Base-by-base conservation (phyloP, 2,797 vertebrate genomes). In the Capromys pilorides region DNA sequence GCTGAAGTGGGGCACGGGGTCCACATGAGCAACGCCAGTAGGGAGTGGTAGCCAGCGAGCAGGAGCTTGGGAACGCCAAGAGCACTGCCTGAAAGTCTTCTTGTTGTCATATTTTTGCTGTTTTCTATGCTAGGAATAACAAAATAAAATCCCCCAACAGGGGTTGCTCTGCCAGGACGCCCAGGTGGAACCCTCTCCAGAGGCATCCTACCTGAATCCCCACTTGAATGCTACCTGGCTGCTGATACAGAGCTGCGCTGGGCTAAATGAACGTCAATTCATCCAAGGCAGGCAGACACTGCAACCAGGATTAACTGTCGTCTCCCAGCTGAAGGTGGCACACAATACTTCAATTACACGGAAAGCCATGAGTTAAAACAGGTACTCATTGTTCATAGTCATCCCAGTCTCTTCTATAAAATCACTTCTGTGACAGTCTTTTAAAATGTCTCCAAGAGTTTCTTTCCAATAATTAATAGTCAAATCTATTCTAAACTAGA, bases 301-400 rank as follows among this genome's bases (percentile, higher is more conserved):
- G 21, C 66, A 13, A 66, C 39, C 26, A 51, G 54, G 54, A 85
- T 36, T 36, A 96, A 92, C 0, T 88, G 61, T 83, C 54, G 86
- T 87, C 67, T 90, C 96, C 86, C 12, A 84, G 54, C n/a, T 39
- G 77, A 95, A 90, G 87, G 90, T 19, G 4, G 41, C 79, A 95
- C 16, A 33, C 81, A 71, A 88, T 67, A 91, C 93, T 71, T 93
- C 77, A 24, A 90, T 18, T 81, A 49, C 59, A 93, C 59, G 81
- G 82, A 93, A 96, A 95, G 93, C 73, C 92, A 84, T 57, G 57
- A 93, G 78, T 95, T 96, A 90, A 91, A 94, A 95, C 62, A 2
- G 0, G 92, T 62, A 33, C 75, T 95, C 75, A 69, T 49, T 96
- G 62, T 84, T 94, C 81, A 95, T 86, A 86, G 94, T 57, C 57